Percentiles rank a stretch among this genome's conserved stretches.
Conservation (phyloP, 2,113 vertebrate genomes). For the Megaptera novaeangliae region DNA sequence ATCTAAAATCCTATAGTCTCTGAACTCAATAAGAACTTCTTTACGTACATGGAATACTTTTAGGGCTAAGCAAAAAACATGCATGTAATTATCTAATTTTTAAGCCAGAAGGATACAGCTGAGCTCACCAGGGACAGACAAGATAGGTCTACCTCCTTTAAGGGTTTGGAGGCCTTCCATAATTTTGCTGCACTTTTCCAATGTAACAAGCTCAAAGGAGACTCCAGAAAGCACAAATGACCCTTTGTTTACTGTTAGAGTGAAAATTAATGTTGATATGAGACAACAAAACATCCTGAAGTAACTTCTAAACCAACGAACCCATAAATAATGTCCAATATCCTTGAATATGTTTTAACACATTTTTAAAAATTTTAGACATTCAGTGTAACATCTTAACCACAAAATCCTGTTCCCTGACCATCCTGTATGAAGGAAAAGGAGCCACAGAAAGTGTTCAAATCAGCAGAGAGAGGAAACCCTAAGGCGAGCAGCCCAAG, state of each 20-base stretch:
- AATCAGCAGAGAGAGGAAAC: not conserved
- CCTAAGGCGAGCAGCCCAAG: not conserved
- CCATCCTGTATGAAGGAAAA: not conserved
- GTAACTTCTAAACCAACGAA: not conserved
- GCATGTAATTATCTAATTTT: not conserved
- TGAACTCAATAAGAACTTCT: not conserved
- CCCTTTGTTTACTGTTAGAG: not conserved
- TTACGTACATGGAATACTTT: not conserved
- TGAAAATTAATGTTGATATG: not conserved
- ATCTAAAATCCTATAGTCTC: not conserved
- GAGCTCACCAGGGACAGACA: not conserved
- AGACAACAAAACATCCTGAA: not conserved
- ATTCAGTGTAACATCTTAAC: not conserved
- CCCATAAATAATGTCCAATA: not conserved
- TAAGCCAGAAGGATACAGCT: not conserved
- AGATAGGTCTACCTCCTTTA: not conserved
- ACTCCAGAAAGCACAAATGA: not conserved
- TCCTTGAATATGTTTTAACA: not conserved
- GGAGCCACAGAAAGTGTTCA: not conserved
- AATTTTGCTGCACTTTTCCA: not conserved
- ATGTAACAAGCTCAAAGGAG: not conserved
- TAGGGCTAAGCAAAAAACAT: not conserved
- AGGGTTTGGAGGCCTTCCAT: not conserved
- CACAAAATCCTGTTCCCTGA: not conserved
- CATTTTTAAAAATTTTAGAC: not conserved